Base-by-base conservation (phyloP, 1,140 invertebrate species). In the Drosophila suzukii region DNA sequence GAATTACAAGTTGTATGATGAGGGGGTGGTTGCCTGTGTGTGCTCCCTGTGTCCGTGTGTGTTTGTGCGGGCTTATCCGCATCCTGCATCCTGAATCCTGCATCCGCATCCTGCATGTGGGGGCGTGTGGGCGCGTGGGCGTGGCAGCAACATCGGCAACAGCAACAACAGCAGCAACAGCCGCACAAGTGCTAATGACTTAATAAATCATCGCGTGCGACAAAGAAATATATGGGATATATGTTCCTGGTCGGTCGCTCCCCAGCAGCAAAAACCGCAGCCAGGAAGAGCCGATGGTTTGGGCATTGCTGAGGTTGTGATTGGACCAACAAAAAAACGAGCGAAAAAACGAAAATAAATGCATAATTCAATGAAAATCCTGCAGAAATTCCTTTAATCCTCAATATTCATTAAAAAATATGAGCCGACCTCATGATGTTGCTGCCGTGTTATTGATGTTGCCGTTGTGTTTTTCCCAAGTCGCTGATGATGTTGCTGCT, bases 361-460 rank as follows among this genome's bases (percentile, higher is more conserved):
- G 82, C 90, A 91, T 91, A 91, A 91, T 91, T 91, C 90, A 91
- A 91, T 91, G 83, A 90, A 91, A 91, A 91, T 91, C 90, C 90
- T 7, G 67, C 90, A 78, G 62, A 91, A 68, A 91, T 91, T 91
- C 90, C 90, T 91, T 91, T 90, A 91, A 91, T 91, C 90, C 90
- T 90, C 83, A 91, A 90, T 91, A 91, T 91, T 91, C 90, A 91
- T 91, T 91, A 91, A 91, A 91, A 91, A 88, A 86, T 84, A 75
- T 75, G 60, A 71, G 66, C 44, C 36, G 24, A 79, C 82, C 86
- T 85, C 70, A 66, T 73, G 30, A 63, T 50, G 50, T 15, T 49
- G 58, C 59, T 54, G 46, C 65, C 39, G 47, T 55, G 62, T 11
- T 59, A 34, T 58, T 51, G 74, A 17, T 65, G 74, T 36, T 55